Conservation (phyloP, 2,888 invertebrate species). For the Clunio marinus region DNA sequence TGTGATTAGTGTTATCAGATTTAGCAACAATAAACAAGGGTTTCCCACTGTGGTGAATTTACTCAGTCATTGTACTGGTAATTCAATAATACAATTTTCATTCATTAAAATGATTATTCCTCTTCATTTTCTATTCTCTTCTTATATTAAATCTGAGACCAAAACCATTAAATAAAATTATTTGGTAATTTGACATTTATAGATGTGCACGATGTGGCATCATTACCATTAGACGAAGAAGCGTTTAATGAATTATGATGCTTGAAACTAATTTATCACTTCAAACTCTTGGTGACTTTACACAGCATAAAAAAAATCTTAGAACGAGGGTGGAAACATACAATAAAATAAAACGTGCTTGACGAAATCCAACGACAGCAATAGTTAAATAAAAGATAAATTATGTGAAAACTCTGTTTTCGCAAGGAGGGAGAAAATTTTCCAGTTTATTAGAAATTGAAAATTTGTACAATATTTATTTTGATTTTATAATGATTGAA, state of each 20-base stretch:
- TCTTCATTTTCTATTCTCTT: background rate
- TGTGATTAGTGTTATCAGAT: background rate
- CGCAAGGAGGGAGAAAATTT: too few relatives aligned
- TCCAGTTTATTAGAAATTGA: too few relatives aligned
- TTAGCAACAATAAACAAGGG: background rate
- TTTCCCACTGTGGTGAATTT: background rate
- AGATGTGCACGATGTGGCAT: constrained; percentile 26
- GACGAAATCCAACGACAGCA: too few relatives aligned
- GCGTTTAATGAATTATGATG: constrained; percentile 19
- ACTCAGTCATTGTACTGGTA: background rate
- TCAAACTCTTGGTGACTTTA: background rate
- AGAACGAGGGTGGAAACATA: background rate
- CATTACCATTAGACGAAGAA: constrained; percentile 21
- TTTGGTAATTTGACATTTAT: constrained; percentile 35
- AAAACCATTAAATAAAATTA: constrained; percentile 30
- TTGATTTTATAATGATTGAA: too few relatives aligned
- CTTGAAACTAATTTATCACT: constrained; percentile 20
- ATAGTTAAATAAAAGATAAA: too few relatives aligned
- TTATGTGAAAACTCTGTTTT: too few relatives aligned
- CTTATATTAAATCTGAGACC: constrained; percentile 11
- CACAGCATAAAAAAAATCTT: too few relatives aligned
- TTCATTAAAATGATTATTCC: constrained; percentile 5
- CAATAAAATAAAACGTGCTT: too few relatives aligned
- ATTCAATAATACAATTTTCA: constrained; percentile 31
- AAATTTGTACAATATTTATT: too few relatives aligned